phyloP scores from a whole-genome alignment of 2,888 invertebrate genomes.

The Arrhopalites spinosus region DNA sequence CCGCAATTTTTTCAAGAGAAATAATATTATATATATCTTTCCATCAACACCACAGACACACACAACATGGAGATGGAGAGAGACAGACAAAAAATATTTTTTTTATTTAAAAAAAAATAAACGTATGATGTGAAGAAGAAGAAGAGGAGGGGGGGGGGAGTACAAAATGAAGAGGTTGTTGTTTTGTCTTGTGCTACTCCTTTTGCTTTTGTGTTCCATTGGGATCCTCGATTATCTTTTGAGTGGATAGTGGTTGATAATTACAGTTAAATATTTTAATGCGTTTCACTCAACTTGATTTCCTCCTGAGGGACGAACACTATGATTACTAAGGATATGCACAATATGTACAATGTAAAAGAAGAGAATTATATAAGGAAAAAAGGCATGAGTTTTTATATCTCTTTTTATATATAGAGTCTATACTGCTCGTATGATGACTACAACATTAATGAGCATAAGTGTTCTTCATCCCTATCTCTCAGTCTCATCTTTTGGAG shows the following conservation, averaged over 20 bases:
- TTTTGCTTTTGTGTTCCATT: not conserved
- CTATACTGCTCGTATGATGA: not conserved
- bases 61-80: too few species aligned
- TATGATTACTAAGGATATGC: constrained; percentile 30
- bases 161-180: constrained; percentile 20
- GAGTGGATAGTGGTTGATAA: constrained; percentile 55
- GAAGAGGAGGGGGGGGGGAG: not conserved
- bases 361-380: not conserved
- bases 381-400: not conserved
- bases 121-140: not conserved
- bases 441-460: constrained; percentile 16
- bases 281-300: constrained; percentile 35
- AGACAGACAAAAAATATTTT: not conserved
- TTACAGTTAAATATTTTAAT: constrained; percentile 50
- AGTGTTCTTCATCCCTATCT: constrained; percentile 6
- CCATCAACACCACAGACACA: not conserved
- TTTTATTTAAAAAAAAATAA: not conserved
- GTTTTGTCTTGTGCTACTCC: constrained; percentile 20
- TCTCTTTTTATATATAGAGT: not conserved
- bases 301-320: constrained; percentile 34
- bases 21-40: not conserved
- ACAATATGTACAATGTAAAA: too few species aligned
- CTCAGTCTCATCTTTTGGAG: constrained; percentile 12
- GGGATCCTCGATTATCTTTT: constrained; percentile 49
- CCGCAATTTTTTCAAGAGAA: constrained; percentile 6